Base-by-base conservation (phyloP, 2,113 vertebrate species). In the Ochotona princeps region DNA sequence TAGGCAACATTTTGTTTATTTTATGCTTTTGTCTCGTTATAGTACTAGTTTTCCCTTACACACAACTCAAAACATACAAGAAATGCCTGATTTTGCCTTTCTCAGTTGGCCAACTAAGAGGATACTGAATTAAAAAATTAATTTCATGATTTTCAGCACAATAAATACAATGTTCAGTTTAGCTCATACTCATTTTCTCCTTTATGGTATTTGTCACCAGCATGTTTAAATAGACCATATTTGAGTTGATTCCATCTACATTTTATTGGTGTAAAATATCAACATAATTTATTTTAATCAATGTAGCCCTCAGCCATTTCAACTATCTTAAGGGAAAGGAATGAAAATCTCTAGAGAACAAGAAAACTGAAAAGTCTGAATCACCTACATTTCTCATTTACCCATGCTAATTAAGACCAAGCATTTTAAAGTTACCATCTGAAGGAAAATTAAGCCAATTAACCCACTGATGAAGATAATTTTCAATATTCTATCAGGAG, bases 391-490 rank as follows among this genome's bases (percentile, higher is more conserved):
- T 97, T 97, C 96, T 97, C 97, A 97, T 97, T 97, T 97, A 97
- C 96, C 95, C 97, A 96, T 97, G 96, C 97, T 97, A 97, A 97
- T 97, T 97, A 97, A 97, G 97, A 97, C 95, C 97, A 97, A 92
- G 97, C 97, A 88, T 97, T 96, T 97, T 96, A 97, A 97, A 96
- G 97, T 96, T 97, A 95, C 96, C 95, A 96, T 97, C 96, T 95
- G 96, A 97, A 97, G 95, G 96, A 96, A 97, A 97, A 97, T 97
- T 96, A 97, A 97, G 96, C 91, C 97, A 97, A 97, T 97, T 97
- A 97, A 97, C 96, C 94, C 95, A 95, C 97, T 96, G 96, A 97
- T 97, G 96, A 97, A 97, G 97, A 97, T 97, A 96, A 97, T 97
- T 97, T 97, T 96, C 96, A 97, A 96, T 95, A 97, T 96, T 96